These are phyloP conservation scores for Elysia crispata DNA, from an alignment of 2,888 invertebrate genomes.

Conservation along the genomic window DNA sequence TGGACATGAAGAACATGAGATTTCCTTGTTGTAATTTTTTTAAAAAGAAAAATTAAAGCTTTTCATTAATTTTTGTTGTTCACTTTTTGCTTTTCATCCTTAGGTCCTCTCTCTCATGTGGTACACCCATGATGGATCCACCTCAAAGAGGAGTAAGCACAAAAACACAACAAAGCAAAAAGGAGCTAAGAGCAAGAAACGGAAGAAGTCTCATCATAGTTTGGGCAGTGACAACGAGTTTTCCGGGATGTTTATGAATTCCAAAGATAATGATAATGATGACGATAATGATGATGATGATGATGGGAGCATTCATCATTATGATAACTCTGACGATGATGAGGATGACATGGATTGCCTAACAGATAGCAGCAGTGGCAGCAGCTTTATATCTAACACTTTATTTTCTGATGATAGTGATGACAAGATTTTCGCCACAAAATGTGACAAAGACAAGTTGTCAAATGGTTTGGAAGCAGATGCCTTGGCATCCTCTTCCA, in stretches of 20 bases:
- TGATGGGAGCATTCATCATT: conserved; percentile 40
- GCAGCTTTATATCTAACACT: conserved; percentile 5
- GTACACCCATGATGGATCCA: conserved; percentile 67
- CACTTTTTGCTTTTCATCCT: not conserved
- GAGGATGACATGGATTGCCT: conserved; percentile 43
- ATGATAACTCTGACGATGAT: conserved; percentile 44
- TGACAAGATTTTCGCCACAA: not conserved
- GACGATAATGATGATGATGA: conserved; percentile 39
- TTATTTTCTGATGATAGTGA: conserved; percentile 30
- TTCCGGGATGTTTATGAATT: conserved; percentile 53
- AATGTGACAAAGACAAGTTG: too few species aligned
- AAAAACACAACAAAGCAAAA: conserved; percentile 44
- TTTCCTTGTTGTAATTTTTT: too few species aligned
- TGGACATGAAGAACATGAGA: too few species aligned
- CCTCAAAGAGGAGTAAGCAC: conserved; percentile 49
- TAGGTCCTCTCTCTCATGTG: conserved; percentile 75
- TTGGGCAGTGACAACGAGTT: conserved; percentile 48
- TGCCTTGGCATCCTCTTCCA: too few species aligned
- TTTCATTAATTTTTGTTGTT: conserved; percentile 17
- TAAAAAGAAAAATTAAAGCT: not conserved
- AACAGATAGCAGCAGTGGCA: not conserved
- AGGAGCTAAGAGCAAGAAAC: conserved; percentile 11
- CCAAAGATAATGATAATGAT: conserved; percentile 50
- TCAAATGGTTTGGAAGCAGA: too few species aligned
- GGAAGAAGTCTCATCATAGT: conserved; percentile 42